These are phyloP conservation scores for Dione juno DNA, from an alignment of 2,888 invertebrate genomes.

Conservation along the genomic window DNA sequence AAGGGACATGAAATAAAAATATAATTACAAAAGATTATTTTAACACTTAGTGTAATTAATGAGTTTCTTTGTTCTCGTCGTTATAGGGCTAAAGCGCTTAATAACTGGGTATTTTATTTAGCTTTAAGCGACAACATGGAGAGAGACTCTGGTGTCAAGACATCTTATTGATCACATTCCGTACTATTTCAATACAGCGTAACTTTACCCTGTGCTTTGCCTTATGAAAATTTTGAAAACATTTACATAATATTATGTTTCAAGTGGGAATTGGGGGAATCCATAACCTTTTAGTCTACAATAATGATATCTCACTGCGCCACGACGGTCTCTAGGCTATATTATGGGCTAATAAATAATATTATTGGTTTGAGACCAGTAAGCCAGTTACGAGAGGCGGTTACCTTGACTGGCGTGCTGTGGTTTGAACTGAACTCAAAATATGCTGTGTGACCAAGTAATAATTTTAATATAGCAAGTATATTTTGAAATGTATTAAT, in stretches of 20 bases:
- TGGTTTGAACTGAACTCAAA: conserved; percentile 24
- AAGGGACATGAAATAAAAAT: conserved; percentile 16
- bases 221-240: not conserved
- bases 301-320: not conserved
- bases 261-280: not conserved
- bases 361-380: conserved; percentile 18
- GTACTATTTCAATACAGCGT: too few relatives aligned
- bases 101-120: not conserved
- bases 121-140: not conserved
- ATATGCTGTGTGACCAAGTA: conserved; percentile 17
- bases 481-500: too few relatives aligned
- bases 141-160: too few relatives aligned
- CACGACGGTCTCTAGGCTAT: not conserved
- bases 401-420: conserved; percentile 25
- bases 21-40: conserved; percentile 31
- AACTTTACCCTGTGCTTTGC: not conserved
- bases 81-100: conserved; percentile 1
- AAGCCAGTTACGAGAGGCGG: conserved; percentile 27
- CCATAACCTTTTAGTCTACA: not conserved
- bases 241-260: not conserved
- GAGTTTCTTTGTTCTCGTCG: conserved; percentile 45
- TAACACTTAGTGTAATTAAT: conserved; percentile 42
- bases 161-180: too few relatives aligned
- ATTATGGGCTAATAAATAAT: conserved; percentile 24
- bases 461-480: not conserved